Percentiles rank a stretch among this genome's conserved stretches.
Evolutionary conservation across 1,140 invertebrate genomes (phyloP).

Genomic region (Penaeus vannamei): DNA sequence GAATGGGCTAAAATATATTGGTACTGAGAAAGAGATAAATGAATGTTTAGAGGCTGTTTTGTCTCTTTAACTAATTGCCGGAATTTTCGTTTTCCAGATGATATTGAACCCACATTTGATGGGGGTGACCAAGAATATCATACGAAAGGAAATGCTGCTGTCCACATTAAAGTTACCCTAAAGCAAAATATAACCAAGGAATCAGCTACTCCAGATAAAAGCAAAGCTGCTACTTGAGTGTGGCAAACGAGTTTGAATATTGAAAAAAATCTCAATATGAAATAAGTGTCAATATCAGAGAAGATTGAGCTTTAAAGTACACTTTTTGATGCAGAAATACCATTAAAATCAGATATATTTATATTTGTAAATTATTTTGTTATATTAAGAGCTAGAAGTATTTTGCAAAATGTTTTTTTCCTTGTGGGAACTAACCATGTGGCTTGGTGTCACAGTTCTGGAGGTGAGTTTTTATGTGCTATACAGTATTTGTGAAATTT

Average conservation of each 20-base stretch:
- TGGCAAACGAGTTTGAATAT: too few species aligned
- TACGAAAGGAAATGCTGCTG: conserved; percentile 6
- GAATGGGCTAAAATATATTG: too few species aligned
- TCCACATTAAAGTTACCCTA: conserved; percentile 45
- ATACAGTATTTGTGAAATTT: too few species aligned
- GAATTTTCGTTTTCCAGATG: not conserved
- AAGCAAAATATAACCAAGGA: conserved; percentile 4
- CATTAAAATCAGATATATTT: not conserved
- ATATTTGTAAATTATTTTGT: not conserved
- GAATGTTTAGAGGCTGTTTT: too few species aligned
- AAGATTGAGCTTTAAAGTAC: too few species aligned
- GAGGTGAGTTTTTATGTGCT: too few species aligned
- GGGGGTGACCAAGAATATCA: conserved; percentile 33
- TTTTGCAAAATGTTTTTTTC: conserved; percentile 85
- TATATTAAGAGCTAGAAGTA: not conserved
- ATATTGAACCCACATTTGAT: conserved; percentile 21
- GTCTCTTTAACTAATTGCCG: too few species aligned
- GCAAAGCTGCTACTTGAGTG: not conserved
- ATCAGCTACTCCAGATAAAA: not conserved
- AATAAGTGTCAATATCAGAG: too few species aligned
- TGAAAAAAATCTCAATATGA: too few species aligned
- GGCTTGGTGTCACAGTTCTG: conserved; percentile 85
- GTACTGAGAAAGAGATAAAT: too few species aligned
- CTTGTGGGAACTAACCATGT: conserved; percentile 89
- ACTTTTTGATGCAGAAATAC: too few species aligned